These are phyloP conservation scores for Chorisops tibialis DNA, from an alignment of 2,888 invertebrate species.

Conservation along the genomic window DNA sequence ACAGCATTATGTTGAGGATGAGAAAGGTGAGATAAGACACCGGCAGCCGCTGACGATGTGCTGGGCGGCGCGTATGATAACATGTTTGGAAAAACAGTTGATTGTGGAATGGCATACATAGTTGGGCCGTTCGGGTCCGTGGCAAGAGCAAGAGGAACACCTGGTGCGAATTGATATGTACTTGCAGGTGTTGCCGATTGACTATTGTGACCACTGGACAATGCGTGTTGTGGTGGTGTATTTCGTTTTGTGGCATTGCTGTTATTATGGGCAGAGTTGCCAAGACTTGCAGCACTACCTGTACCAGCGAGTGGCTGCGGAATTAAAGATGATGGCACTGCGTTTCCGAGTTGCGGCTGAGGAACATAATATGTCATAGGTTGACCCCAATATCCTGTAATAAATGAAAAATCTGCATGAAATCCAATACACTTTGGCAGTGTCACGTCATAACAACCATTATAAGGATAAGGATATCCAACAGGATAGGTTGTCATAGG, in stretches of 20 bases:
- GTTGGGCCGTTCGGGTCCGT: constrained; percentile 41
- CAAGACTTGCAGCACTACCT: constrained; percentile 38
- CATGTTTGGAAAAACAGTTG: constrained; percentile 49
- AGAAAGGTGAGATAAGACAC: constrained; percentile 41
- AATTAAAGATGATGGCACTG: constrained; percentile 36
- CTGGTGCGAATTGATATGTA: constrained; percentile 37
- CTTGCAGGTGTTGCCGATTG: constrained; percentile 37
- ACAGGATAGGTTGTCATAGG: constrained; percentile 51
- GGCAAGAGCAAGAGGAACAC: constrained; percentile 36
- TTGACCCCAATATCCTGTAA: constrained; percentile 46
- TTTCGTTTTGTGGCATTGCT: constrained; percentile 44
- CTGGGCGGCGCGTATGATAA: constrained; percentile 44
- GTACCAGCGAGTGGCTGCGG: constrained; percentile 34
- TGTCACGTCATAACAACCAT: constrained; percentile 41
- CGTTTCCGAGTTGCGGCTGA: constrained; percentile 42
- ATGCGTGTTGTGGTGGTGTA: constrained; percentile 39
- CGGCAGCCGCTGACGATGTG: constrained; percentile 37
- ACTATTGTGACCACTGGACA: constrained; percentile 29
- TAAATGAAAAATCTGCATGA: not conserved
- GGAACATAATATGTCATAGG: constrained; percentile 51
- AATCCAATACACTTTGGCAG: not conserved
- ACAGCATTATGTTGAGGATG: constrained; percentile 46
- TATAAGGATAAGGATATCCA: constrained; percentile 51
- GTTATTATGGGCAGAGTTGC: constrained; percentile 21
- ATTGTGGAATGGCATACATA: constrained; percentile 50